Percentiles rank a stretch among this genome's conserved stretches.
These are phyloP conservation scores for Griposia aprilina DNA, from an alignment of 2,888 invertebrate species.

Conservation along the genomic window DNA sequence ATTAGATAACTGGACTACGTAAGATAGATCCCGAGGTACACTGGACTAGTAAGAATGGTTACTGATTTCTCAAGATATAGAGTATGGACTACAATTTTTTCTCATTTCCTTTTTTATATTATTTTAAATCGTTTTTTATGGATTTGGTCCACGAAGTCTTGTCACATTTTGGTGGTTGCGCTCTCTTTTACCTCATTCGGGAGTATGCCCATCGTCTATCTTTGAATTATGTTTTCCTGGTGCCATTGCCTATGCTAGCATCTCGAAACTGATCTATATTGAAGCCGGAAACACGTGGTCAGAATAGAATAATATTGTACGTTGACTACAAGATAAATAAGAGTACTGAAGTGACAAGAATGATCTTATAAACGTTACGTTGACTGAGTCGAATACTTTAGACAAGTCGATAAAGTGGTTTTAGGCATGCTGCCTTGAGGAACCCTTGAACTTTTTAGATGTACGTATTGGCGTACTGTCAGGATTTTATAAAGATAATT, in stretches of 20 bases:
- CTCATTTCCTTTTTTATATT: not conserved
- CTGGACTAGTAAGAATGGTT: slow-evolving; percentile 7
- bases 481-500: not conserved
- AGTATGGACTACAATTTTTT: not conserved
- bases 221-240: not conserved
- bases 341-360: not conserved
- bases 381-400: slow-evolving; percentile 7
- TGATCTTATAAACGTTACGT: not conserved
- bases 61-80: not conserved
- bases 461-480: not conserved
- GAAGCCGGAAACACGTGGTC: not conserved
- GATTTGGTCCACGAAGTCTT: not conserved
- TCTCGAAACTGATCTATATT: not conserved
- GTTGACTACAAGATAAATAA: not conserved
- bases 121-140: not conserved
- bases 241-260: not conserved
- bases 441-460: slow-evolving; percentile 11
- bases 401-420: slow-evolving; percentile 3
- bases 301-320: not conserved
- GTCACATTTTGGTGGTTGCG: not conserved
- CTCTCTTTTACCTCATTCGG: not conserved
- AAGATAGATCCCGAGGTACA: not conserved
- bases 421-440: slow-evolving; percentile 1
- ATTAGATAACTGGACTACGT: not conserved
- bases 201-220: not conserved